Evolutionary conservation across 2,797 vertebrate species (phyloP), one percentile per base, ranked within the genome.

Genomic region (Pangasius mekongensis): DNA sequence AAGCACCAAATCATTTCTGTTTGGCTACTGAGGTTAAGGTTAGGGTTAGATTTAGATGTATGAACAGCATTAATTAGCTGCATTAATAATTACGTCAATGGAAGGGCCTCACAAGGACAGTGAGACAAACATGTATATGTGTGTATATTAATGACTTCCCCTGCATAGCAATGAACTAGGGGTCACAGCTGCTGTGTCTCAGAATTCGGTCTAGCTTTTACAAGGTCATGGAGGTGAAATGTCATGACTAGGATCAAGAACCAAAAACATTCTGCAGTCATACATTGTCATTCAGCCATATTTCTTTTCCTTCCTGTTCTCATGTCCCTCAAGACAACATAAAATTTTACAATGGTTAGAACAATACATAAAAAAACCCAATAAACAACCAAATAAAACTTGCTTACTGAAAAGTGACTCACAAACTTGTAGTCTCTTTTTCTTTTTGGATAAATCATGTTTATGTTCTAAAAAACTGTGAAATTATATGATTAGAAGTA

Each of bases 111-210:
- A 78, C 76, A 33, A 56, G 16, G 33, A 81, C 30, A 60, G 13
- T 54, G 49, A 33, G 7, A 54, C 36, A n/a, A 30, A 52, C 18
- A 33, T 67, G 27, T 69, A 54, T 81, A 30, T 39, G 18, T 71
- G 11, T 69, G 30, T 62, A 30, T 83, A 16, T 56, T 30, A 64
- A 66, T 77, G 47, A 67, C 22, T 36, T 83, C 56, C 33, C 13
- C 36, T 18, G 3, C 22, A 47, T 62, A 62, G 33, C 56, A 43
- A 39, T 36, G 83, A 54, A 77, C 24, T 24, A 56, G 22, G n/a
- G 33, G 30, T 88, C 43, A 84, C 73, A 88, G 73, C 74, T 88
- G 71, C 33, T 67, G 58, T 84, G 30, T 73, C 14, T 84, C 67
- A 64, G 80, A 83, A 83, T 66, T 39, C 52, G 0, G 47, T 39